Conservation (phyloP, 1,140 invertebrate genomes). For the Drosophila malerkotliana region DNA sequence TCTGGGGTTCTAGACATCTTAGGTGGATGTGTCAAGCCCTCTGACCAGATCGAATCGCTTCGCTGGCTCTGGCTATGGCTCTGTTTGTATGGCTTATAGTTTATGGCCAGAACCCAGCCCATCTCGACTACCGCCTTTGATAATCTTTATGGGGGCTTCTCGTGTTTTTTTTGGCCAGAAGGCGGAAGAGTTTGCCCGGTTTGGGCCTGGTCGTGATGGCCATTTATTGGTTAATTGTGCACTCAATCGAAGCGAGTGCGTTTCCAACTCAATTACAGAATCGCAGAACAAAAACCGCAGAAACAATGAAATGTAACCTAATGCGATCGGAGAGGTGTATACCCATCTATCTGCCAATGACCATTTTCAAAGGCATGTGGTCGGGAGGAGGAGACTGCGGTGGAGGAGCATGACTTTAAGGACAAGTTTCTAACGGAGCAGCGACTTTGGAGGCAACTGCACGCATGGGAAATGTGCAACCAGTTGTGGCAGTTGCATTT, state of each 20-base stretch:
- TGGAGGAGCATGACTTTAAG: conserved; percentile 40
- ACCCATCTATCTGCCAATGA: conserved; percentile 37
- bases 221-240: conserved; percentile 61
- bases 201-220: background rate
- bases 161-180: conserved; percentile 29
- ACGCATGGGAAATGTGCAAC: conserved; percentile 80
- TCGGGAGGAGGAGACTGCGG: background rate
- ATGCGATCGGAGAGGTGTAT: conserved; percentile 20
- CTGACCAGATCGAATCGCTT: conserved; percentile 61
- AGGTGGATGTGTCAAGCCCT: conserved; percentile 51
- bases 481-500: conserved; percentile 61
- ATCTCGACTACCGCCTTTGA: conserved; percentile 59
- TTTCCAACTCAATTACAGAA: conserved; percentile 19
- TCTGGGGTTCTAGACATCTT: conserved; percentile 8
- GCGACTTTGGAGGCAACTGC: conserved; percentile 30
- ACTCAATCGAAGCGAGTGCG: conserved; percentile 59
- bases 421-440: conserved; percentile 66
- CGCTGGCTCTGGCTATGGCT: conserved; percentile 59
- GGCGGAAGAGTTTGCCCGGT: conserved; percentile 59
- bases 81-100: conserved; percentile 28
- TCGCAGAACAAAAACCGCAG: conserved; percentile 11
- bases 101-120: conserved; percentile 41
- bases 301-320: conserved; percentile 51
- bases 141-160: conserved; percentile 55
- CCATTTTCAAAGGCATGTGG: conserved; percentile 35